Conservation (phyloP, 2,888 invertebrate species). For the Leptarthrus brevirostris region DNA sequence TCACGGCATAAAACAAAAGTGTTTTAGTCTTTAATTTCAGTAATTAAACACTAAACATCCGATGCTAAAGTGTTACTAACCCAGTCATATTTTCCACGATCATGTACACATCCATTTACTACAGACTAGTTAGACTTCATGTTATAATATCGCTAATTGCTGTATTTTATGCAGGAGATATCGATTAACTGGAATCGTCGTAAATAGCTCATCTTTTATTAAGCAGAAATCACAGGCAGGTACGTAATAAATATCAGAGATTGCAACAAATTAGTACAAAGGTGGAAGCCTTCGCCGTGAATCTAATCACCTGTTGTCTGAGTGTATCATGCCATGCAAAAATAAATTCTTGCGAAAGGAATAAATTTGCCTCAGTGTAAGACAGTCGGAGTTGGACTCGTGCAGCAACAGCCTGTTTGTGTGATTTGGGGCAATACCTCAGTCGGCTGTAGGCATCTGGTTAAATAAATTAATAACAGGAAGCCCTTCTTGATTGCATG, state of each 20-base stretch:
- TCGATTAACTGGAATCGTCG: not conserved
- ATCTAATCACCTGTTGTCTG: conserved; percentile 41
- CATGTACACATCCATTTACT: too few relatives aligned
- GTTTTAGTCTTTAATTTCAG: too few relatives aligned
- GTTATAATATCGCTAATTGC: not conserved
- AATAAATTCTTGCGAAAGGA: conserved; percentile 17
- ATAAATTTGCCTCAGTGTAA: conserved; percentile 19
- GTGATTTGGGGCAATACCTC: conserved; percentile 45
- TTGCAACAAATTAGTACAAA: conserved; percentile 28
- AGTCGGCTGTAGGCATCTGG: conserved; percentile 39
- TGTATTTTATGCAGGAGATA: not conserved
- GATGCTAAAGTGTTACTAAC: too few relatives aligned
- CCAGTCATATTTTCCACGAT: too few relatives aligned
- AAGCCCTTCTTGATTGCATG: conserved; percentile 41
- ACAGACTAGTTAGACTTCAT: too few relatives aligned
- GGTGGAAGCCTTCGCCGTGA: conserved; percentile 13
- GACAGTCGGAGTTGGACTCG: conserved; percentile 5
- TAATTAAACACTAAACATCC: too few relatives aligned
- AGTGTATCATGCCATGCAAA: conserved; percentile 32
- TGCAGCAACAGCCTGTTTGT: conserved; percentile 32
- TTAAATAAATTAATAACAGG: conserved; percentile 48
- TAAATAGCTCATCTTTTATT: conserved; percentile 24
- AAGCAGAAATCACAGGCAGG: conserved; percentile 12
- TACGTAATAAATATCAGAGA: not conserved
- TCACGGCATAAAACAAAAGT: too few relatives aligned